phyloP scores from a whole-genome alignment of 2,888 invertebrate species.

The Mesochorus sp. region DNA sequence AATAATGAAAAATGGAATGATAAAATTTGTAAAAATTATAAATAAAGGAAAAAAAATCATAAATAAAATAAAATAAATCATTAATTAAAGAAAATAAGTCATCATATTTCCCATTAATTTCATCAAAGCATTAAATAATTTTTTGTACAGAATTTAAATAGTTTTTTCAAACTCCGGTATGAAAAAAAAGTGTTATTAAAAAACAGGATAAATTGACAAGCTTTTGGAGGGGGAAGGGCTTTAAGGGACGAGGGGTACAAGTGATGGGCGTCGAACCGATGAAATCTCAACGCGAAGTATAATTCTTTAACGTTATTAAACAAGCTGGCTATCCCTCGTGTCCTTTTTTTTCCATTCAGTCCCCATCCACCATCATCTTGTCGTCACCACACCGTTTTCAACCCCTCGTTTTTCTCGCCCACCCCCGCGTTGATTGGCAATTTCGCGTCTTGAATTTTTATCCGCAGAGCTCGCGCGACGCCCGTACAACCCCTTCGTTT shows the following conservation, averaged over 20 bases:
- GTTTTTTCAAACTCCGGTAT: too few species aligned
- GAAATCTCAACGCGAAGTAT: constrained; percentile 78
- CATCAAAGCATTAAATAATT: too few species aligned
- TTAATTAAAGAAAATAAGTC: too few species aligned
- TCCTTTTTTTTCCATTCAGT: constrained; percentile 63
- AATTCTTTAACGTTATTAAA: constrained; percentile 81
- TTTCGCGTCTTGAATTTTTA: constrained; percentile 82
- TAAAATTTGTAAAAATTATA: background rate
- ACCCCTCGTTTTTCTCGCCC: constrained; percentile 50
- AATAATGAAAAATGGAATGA: too few species aligned
- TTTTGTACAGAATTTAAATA: too few species aligned
- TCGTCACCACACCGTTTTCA: constrained; percentile 48
- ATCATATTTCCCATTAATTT: too few species aligned
- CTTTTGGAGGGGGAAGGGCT: too few species aligned
- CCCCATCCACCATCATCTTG: constrained; percentile 32
- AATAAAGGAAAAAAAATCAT: too few species aligned
- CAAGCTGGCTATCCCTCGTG: constrained; percentile 67
- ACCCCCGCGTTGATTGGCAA: constrained; percentile 80
- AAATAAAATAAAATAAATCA: too few species aligned
- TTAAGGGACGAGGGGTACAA: constrained; percentile 58
- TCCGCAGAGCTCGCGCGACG: constrained; percentile 68
- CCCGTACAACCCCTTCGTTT: constrained; percentile 80
- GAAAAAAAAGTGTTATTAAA: too few species aligned
- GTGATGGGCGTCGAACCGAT: constrained; percentile 77
- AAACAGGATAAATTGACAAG: too few species aligned